Base-by-base conservation (phyloP, 1,140 invertebrate species). In the Acromyrmex charruanus region DNA sequence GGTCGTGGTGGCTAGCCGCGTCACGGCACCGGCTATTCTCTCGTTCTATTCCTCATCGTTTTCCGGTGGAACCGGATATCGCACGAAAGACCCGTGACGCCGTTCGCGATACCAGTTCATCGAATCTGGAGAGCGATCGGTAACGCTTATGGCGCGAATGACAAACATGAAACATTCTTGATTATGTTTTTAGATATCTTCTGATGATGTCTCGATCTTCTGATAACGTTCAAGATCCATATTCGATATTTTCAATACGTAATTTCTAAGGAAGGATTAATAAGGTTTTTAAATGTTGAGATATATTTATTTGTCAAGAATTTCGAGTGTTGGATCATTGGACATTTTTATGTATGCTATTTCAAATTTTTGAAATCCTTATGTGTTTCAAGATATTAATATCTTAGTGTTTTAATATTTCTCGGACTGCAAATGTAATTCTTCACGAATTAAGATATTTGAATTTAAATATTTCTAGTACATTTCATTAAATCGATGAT, bases 1-100 rank as follows among this genome's bases (percentile, higher is more conserved):
- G 65, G 58, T 74, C 84, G 53, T 51, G 39, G 77, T 72, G 59
- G 51, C 44, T 44, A 55, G 63, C 66, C 63, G 72, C 44, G 72
- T 25, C 69, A 74, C 58, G 10, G 14, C 28, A 14, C 21, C 53
- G 66, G 18, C 55, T 82, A 51, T 61, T 71, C 21, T 58, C 77
- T 35, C 1, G 14, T 71, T 71, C 59, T 25, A 21, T 44, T 49
- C 51, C 44, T 72, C 55, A 5, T 14, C 39, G 80, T 74, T 58
- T 31, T n/a, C 49, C 35, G 9, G 21, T 21, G 35, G 49, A 9
- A 25, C n/a, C 21, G 44, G 39, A 51, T 3, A n/a, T 39, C n/a
- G 1, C 35, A 7, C 28, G 25, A 55, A n/a, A 51, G 28, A 71
- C 2, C 21, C n/a, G n/a, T 14, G 49, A 28, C 18, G 21, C 39